phyloP scores from a whole-genome alignment of 2,113 vertebrate species.

The Phalacrocorax carbo region DNA sequence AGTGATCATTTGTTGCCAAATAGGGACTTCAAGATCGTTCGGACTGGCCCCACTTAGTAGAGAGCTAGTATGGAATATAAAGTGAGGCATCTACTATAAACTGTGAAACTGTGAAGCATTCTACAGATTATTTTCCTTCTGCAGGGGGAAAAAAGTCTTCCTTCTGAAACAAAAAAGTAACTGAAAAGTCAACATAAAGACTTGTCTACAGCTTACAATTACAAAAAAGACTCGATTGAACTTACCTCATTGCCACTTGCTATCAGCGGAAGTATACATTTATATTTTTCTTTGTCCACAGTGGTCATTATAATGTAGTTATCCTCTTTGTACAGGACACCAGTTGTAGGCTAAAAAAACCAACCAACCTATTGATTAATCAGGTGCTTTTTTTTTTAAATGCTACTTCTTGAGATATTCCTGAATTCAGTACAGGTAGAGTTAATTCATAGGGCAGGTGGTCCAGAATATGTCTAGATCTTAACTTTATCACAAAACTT shows the following conservation, averaged over 20 bases:
- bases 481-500: neutral
- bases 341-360: slow-evolving; percentile 82
- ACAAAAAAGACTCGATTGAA: neutral
- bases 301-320: slow-evolving; percentile 98
- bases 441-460: neutral
- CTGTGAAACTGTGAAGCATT: neutral
- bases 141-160: neutral
- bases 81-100: neutral
- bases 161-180: neutral
- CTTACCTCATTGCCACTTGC: slow-evolving; percentile 84
- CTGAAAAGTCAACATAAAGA: neutral
- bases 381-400: accelerated
- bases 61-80: neutral
- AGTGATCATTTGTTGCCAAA: neutral
- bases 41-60: neutral
- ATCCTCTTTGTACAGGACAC: slow-evolving; percentile 91
- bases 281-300: slow-evolving; percentile 93
- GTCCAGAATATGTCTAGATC: too few relatives aligned
- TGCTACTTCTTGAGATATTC: neutral
- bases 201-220: neutral
- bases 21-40: neutral
- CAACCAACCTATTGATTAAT: neutral
- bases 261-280: slow-evolving; percentile 90
- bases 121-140: neutral
- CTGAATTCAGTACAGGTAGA: accelerated